A percentile compares a stretch with the other conserved stretches of the same genome.
Conservation (phyloP, 2,888 invertebrate species). For the Neoitamus cyanurus region DNA sequence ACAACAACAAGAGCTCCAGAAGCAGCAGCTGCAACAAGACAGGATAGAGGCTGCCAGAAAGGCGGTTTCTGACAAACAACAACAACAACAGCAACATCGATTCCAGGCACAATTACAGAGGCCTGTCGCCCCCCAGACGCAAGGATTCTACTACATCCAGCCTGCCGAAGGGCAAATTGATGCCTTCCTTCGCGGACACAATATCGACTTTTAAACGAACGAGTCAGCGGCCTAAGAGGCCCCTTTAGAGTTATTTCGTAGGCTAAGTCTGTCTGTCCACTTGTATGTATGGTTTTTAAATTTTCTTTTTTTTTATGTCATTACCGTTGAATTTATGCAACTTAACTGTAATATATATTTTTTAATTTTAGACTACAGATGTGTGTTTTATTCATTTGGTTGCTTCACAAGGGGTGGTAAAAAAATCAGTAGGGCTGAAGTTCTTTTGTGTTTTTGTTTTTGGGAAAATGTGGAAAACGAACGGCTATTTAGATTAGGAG, state of each 20-base stretch:
- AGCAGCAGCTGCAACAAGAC: conserved; percentile 73
- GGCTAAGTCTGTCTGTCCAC: conserved; percentile 31
- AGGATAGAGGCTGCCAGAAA: conserved; percentile 68
- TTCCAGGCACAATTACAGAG: conserved; percentile 49
- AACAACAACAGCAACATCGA: conserved; percentile 43
- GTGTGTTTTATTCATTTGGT: background rate
- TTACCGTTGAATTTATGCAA: conserved; percentile 28
- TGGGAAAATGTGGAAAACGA: too few species aligned
- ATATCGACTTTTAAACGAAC: conserved; percentile 71
- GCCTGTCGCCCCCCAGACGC: conserved; percentile 59
- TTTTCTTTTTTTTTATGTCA: conserved; percentile 12
- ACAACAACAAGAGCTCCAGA: conserved; percentile 76
- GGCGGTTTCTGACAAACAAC: conserved; percentile 60
- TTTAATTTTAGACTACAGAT: background rate
- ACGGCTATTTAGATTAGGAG: too few species aligned
- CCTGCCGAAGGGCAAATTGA: conserved; percentile 78
- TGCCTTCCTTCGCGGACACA: conserved; percentile 80
- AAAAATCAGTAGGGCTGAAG: too few species aligned
- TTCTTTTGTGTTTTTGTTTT: too few species aligned
- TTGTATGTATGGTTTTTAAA: conserved; percentile 37
- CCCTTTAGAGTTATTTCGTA: conserved; percentile 6
- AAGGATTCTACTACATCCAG: conserved; percentile 72
- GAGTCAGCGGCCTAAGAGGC: background rate
- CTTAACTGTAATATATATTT: conserved; percentile 26
- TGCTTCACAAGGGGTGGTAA: background rate